Conservation (phyloP, 37 sponge, comb jelly and placozoan species). For the Beroe forskalii region DNA sequence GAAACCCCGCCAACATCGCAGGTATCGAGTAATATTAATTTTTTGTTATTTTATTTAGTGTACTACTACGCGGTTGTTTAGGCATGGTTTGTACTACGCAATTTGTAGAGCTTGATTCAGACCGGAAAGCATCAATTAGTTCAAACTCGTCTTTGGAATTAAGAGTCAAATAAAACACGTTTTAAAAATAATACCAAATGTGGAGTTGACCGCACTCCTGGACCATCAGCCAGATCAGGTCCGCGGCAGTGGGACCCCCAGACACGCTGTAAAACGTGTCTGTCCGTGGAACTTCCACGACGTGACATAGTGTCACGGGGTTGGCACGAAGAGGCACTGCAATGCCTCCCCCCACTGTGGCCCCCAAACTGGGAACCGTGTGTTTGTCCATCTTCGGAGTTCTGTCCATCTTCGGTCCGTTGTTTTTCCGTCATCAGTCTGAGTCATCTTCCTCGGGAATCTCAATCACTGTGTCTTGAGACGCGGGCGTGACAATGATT, state of each 20-base stretch:
- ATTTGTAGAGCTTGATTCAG: too few species aligned
- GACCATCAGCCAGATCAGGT: background rate
- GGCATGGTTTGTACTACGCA: too few species aligned
- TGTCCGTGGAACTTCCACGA: background rate
- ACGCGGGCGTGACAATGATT: background rate
- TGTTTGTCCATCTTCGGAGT: background rate
- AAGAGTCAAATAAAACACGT: too few species aligned
- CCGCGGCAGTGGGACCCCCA: background rate
- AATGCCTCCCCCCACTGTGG: background rate
- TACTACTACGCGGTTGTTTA: too few species aligned
- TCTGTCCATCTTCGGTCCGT: too few species aligned
- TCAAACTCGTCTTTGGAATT: too few species aligned
- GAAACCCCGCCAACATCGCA: constrained; percentile 39
- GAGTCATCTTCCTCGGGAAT: background rate
- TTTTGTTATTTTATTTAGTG: too few species aligned
- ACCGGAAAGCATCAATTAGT: too few species aligned
- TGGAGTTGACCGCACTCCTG: background rate
- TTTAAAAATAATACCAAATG: background rate
- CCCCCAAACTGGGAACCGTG: background rate
- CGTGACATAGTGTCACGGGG: background rate
- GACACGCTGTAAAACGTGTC: background rate
- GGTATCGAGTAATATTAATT: too few species aligned
- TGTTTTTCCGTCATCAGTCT: background rate
- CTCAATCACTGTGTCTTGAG: background rate
- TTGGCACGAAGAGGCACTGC: background rate